Conservation (phyloP, 1,140 invertebrate species). For the Ceratosolen fusciceps region DNA sequence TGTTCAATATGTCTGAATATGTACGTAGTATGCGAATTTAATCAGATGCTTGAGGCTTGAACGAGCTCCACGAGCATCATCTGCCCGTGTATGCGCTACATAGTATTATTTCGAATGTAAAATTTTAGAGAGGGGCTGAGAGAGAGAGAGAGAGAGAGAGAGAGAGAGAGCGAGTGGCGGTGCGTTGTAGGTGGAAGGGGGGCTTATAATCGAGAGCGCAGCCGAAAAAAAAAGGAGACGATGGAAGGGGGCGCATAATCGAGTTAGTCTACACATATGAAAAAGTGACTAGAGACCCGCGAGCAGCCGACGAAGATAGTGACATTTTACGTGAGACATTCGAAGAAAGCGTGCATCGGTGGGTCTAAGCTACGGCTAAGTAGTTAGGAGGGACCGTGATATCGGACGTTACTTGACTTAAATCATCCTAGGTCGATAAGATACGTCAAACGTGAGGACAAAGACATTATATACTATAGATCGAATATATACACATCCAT, state of each 20-base stretch:
- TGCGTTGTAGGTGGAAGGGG: neutral
- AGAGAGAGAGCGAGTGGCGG: neutral
- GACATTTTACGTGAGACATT: conserved; percentile 56
- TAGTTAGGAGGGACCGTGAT: conserved; percentile 73
- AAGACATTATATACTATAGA: conserved; percentile 23
- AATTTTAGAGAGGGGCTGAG: no score
- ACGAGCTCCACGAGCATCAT: no score
- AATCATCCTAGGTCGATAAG: conserved; percentile 66
- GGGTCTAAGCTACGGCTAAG: conserved; percentile 70
- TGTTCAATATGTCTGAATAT: no score
- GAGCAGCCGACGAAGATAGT: conserved; percentile 66
- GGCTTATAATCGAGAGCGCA: neutral
- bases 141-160: neutral
- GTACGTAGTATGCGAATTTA: no score
- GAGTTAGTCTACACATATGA: conserved; percentile 43
- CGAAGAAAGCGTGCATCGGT: conserved; percentile 67
- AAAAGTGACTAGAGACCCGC: conserved; percentile 70
- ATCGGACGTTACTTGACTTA: conserved; percentile 71
- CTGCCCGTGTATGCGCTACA: no score
- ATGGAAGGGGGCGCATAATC: neutral
- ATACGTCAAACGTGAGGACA: conserved; percentile 55
- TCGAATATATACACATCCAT: no score
- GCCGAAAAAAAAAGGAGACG: neutral
- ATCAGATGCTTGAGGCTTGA: no score
- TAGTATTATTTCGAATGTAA: no score